These are phyloP conservation scores for Tenrec ecaudatus DNA, from an alignment of 2,113 vertebrate genomes.

Conservation along the genomic window DNA sequence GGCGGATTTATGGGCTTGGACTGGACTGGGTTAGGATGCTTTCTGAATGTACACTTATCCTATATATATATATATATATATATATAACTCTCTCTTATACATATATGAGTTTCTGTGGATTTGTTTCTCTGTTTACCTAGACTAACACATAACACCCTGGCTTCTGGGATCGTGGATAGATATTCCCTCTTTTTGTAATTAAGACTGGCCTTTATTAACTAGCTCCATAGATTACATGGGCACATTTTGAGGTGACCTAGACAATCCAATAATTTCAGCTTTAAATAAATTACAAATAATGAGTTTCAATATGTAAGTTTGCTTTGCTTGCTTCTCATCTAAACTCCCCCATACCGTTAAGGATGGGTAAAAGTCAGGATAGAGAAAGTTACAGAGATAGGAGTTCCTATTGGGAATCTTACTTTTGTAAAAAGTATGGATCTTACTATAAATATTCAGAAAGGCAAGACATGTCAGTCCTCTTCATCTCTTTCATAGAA, in stretches of 20 bases:
- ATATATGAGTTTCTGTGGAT: too few relatives aligned
- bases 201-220: not conserved
- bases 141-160: too few relatives aligned
- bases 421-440: not conserved
- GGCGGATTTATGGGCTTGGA: too few relatives aligned
- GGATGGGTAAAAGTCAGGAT: too few relatives aligned
- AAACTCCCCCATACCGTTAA: too few relatives aligned
- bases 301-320: not conserved
- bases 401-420: too few relatives aligned
- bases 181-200: not conserved
- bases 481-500: not conserved
- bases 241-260: not conserved
- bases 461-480: not conserved
- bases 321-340: not conserved
- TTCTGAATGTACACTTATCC: too few relatives aligned
- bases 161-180: not conserved
- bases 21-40: too few relatives aligned
- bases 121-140: too few relatives aligned
- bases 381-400: not conserved
- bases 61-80: too few relatives aligned
- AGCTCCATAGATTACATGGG: not conserved
- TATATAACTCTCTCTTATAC: too few relatives aligned
- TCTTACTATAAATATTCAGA: not conserved
- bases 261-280: not conserved
- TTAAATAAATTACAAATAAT: not conserved